Conservation (phyloP, 2,888 invertebrate genomes). For the Ormyrus labotus region DNA sequence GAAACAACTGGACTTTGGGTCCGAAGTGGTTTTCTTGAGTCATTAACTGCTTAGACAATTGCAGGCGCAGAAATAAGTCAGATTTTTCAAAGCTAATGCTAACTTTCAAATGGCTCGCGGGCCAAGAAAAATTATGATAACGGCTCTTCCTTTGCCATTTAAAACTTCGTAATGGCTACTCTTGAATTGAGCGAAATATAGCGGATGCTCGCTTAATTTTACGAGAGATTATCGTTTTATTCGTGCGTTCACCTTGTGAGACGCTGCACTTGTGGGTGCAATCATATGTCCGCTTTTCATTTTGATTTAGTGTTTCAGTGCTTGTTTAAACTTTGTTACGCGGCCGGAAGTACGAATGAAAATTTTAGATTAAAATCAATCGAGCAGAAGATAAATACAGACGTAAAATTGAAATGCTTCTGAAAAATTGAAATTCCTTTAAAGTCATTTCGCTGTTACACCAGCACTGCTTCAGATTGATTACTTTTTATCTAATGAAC, state of each 20-base stretch:
- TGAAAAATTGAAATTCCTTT: not conserved
- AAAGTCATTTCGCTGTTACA: too few species aligned
- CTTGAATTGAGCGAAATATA: slow-evolving; percentile 20
- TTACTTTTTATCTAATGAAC: too few species aligned
- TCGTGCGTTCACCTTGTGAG: slow-evolving; percentile 41
- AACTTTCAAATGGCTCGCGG: not conserved
- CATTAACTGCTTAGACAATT: not conserved
- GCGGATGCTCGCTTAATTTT: slow-evolving; percentile 42
- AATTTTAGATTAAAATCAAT: too few species aligned
- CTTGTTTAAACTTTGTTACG: too few species aligned
- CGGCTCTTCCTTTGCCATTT: slow-evolving; percentile 8
- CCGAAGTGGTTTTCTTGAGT: too few species aligned
- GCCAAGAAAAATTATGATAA: slow-evolving; percentile 15
- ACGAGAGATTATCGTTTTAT: slow-evolving; percentile 36
- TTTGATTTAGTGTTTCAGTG: not conserved
- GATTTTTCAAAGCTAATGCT: not conserved
- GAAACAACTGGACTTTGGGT: too few species aligned
- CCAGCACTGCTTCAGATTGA: too few species aligned
- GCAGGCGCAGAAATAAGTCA: not conserved
- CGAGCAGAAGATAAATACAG: too few species aligned
- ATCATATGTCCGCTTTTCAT: not conserved
- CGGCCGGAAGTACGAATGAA: too few species aligned
- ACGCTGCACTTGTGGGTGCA: not conserved
- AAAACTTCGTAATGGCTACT: slow-evolving; percentile 26
- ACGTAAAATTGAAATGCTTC: too few species aligned